Conservation (phyloP, 2,113 vertebrate species). For the Enhydra lutris region DNA sequence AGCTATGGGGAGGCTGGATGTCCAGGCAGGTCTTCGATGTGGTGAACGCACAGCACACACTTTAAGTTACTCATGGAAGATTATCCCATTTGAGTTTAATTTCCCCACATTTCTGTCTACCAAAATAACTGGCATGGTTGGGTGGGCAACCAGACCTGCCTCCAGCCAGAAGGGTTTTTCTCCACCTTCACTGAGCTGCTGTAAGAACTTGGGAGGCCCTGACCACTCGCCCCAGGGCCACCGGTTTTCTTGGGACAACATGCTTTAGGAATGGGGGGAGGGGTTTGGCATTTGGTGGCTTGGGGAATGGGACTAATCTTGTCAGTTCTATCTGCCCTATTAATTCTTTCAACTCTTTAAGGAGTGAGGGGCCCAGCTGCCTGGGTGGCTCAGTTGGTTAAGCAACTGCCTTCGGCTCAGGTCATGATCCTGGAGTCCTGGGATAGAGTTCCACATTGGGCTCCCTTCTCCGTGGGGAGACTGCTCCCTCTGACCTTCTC, state of each 20-base stretch:
- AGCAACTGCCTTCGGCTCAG: too few relatives aligned
- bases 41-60: fast-evolving
- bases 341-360: not conserved
- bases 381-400: too few relatives aligned
- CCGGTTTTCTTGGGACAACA: not conserved
- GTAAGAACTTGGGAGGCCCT: not conserved
- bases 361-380: too few relatives aligned
- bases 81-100: not conserved
- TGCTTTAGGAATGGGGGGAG: not conserved
- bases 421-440: too few relatives aligned
- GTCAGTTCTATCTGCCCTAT: not conserved
- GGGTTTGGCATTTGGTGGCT: not conserved
- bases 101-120: not conserved
- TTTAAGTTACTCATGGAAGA: fast-evolving
- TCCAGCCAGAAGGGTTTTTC: not conserved
- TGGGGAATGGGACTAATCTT: not conserved
- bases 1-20: not conserved
- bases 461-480: too few relatives aligned
- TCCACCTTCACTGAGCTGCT: not conserved
- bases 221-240: fast-evolving
- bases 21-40: fast-evolving
- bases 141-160: fast-evolving
- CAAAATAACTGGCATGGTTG: not conserved
- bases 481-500: too few relatives aligned
- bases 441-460: too few relatives aligned